These are phyloP conservation scores for Daphoenositta chrysoptera DNA, from an alignment of 2,113 vertebrate genomes.

Conservation along the genomic window DNA sequence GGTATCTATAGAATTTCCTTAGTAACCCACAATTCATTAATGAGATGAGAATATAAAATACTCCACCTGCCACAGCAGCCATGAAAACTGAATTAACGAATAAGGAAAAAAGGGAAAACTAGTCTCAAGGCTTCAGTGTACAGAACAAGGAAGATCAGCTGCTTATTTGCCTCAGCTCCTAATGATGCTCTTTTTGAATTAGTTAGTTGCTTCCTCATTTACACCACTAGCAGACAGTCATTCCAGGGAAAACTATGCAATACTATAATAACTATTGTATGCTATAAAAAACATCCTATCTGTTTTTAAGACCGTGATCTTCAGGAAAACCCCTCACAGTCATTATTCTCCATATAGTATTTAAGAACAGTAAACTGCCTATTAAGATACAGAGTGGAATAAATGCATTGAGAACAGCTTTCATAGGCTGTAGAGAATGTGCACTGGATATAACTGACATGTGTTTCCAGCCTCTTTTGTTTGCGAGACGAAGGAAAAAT, in stretches of 20 bases:
- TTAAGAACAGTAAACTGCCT: slow-evolving; percentile 31
- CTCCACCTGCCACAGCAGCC: slow-evolving; percentile 63
- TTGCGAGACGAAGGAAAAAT: neutral
- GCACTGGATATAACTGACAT: neutral
- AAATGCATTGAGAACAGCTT: neutral
- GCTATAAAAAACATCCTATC: slow-evolving; percentile 10
- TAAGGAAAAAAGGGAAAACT: neutral
- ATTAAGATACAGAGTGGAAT: slow-evolving; percentile 1
- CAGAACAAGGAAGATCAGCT: slow-evolving; percentile 33
- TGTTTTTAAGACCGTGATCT: slow-evolving; percentile 15
- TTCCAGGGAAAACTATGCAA: slow-evolving; percentile 42
- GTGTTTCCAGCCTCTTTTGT: neutral
- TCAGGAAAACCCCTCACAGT: neutral
- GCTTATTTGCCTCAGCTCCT: slow-evolving; percentile 42
- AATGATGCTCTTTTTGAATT: slow-evolving; percentile 46
- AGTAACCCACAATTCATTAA: slow-evolving; percentile 70
- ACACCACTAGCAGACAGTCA: slow-evolving; percentile 36
- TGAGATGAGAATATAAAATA: slow-evolving; percentile 72
- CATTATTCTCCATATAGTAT: neutral
- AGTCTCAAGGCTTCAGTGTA: slow-evolving; percentile 12
- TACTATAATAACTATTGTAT: slow-evolving; percentile 42
- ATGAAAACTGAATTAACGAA: slow-evolving; percentile 70
- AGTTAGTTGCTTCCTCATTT: slow-evolving; percentile 49
- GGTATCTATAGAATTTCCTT: slow-evolving; percentile 70
- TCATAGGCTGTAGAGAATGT: neutral